Percentiles rank a stretch among this genome's conserved stretches.
phyloP scores from a whole-genome alignment of 2,797 vertebrate species.

The Channallabes apus region DNA sequence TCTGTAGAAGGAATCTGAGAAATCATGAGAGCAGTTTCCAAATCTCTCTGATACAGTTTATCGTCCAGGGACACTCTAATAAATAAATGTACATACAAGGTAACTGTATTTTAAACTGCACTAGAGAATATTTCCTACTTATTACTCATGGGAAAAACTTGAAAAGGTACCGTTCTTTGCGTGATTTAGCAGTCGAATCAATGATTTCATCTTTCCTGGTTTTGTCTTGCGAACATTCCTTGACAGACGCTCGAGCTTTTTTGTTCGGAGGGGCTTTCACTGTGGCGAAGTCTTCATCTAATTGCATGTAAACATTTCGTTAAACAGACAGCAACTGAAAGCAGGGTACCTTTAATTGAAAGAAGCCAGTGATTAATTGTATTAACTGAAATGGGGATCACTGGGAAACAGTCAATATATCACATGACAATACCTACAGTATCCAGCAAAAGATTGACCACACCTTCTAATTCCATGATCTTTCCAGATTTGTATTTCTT shows the following conservation, averaged over 20 bases:
- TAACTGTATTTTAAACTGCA: background rate
- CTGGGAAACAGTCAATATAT: no score
- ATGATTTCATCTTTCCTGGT: constrained; percentile 68
- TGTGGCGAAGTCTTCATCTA: constrained; percentile 86
- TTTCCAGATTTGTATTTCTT: no score
- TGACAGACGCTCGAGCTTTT: constrained; percentile 71
- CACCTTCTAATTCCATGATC: no score
- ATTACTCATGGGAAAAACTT: no score
- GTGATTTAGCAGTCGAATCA: constrained; percentile 51
- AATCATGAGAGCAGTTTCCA: constrained; percentile 85
- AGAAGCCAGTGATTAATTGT: background rate
- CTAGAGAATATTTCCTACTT: background rate
- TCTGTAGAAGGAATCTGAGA: constrained; percentile 75
- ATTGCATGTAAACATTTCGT: background rate
- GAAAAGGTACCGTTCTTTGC: constrained; percentile 72
- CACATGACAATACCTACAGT: no score
- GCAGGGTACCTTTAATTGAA: background rate
- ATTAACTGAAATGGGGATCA: no score
- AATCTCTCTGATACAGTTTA: constrained; percentile 79
- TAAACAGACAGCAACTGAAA: background rate
- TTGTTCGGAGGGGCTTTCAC: constrained; percentile 76
- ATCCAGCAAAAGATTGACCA: no score
- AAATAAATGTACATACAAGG: constrained; percentile 34
- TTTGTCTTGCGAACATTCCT: constrained; percentile 66
- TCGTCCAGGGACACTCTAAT: constrained; percentile 80